Evolutionary conservation across 2,113 vertebrate genomes (phyloP), one percentile per base, ranked within the genome.

Genomic region (Chaetura pelagica): DNA sequence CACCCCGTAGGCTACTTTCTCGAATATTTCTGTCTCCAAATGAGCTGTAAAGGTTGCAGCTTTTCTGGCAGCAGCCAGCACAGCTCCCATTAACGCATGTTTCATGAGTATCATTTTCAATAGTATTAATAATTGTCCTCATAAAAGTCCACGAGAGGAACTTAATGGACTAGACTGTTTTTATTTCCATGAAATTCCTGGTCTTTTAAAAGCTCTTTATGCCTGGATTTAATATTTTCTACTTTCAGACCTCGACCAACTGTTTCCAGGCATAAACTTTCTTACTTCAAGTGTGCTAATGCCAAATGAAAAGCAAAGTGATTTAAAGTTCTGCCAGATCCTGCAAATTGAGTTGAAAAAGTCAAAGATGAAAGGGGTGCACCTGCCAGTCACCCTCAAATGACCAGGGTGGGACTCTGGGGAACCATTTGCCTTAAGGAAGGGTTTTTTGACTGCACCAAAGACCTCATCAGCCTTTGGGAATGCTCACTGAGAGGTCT

Each of bases 101-200:
- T 96, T 95, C 82, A 92, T 0, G 6, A 87, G 92, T 58, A 90
- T 94, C 95, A 92, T 96, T 94, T 96, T 96, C 96, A 96, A 94
- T 64, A 75, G 72, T 92, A 93, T 89, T 90, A 94, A 92, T 95
- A 96, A 95, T 76, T 94, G 69, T 93, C 74, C 90, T 84, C 93
- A 90, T 96, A 95, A 94, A 95, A 90, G 49, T 64, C 86, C 69
- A 38, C 38, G 32, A 95, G 92, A 93, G 87, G 64, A 93, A 88
- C 92, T 96, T 94, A 93, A 95, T 81, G 75, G 94, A 94, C 85
- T 93, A 76, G 73, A 64, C 80, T 90, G 89, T 19, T 93, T 92
- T 90, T 96, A 93, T 89, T 93, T 94, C 80, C 88, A 94, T 92
- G 62, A 79, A 93, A 96, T 95, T 94, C 76, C 69, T 87, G 49